phyloP scores from a whole-genome alignment of 2,888 invertebrate genomes.

The Shargacucullia verbasci region DNA sequence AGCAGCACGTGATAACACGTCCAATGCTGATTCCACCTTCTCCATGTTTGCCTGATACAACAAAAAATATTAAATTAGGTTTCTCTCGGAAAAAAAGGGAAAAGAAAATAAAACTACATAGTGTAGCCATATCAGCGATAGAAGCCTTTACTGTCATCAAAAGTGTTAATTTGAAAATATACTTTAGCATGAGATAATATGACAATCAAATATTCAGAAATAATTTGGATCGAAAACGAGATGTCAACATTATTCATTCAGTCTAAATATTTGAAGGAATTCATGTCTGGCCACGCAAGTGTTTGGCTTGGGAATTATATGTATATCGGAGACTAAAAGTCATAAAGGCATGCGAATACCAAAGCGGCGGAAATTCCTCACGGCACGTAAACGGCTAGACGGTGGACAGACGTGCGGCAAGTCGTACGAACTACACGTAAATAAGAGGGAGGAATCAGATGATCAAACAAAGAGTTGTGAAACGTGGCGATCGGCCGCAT shows the following conservation, averaged over 20 bases:
- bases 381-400: slow-evolving; percentile 83
- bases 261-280: slow-evolving; percentile 65
- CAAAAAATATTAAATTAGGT: slow-evolving; percentile 20
- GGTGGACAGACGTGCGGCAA: slow-evolving; percentile 80
- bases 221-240: slow-evolving; percentile 29
- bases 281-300: slow-evolving; percentile 71
- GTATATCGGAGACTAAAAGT: slow-evolving; percentile 77
- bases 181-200: slow-evolving; percentile 18
- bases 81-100: neutral
- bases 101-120: neutral
- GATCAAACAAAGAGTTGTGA: slow-evolving; percentile 84
- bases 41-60: slow-evolving; percentile 86
- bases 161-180: slow-evolving; percentile 17
- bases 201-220: slow-evolving; percentile 34
- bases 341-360: slow-evolving; percentile 78
- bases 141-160: slow-evolving; percentile 5
- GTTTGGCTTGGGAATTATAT: slow-evolving; percentile 77
- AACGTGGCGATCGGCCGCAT: slow-evolving; percentile 79
- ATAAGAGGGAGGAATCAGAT: slow-evolving; percentile 76
- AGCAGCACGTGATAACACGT: slow-evolving; percentile 96
- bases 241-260: slow-evolving; percentile 40
- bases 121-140: slow-evolving; percentile 1
- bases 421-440: slow-evolving; percentile 73
- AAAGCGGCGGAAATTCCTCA: slow-evolving; percentile 81
- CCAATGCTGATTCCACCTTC: slow-evolving; percentile 94